Evolutionary conservation across 2,888 invertebrate genomes (phyloP), one percentile per base, ranked within the genome.

Genomic region (Calameuta pallipes): DNA sequence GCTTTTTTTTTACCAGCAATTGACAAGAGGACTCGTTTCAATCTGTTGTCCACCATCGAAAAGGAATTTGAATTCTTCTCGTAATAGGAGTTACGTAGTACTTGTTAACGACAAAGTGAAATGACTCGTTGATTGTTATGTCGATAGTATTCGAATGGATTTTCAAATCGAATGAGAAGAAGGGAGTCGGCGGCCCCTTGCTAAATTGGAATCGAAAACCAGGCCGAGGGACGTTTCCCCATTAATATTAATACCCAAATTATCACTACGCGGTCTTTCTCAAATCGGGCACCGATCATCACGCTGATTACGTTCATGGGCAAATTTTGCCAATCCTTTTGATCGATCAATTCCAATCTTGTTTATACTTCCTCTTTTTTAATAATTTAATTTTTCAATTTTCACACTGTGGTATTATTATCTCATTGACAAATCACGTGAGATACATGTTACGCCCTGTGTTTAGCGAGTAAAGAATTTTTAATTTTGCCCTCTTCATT

Each of bases 161-260:
- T 34, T 71, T 34, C 35, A 71, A 34, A 11, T 12, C 31, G 12
- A 37, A 36, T 37, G 76, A 76, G 35, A 34, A 70, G 73, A 13
- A 76, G 73, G 23, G 35, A 37, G 15, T 15, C 75, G 69, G 69
- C 37, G 77, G 36, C 69, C 73, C 74, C 71, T 71, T 31, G 23
- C 71, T 36, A 35, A 35, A 41, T 56, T 31, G 69, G 30, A 74
- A 23, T 15, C 13, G 56, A 30, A 74, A 23, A 37, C 33, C 33
- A 75, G 41, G 69, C 36, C 70, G 77, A 69, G 73, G 74, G 74
- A 69, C 74, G 34, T 69, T 35, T 74, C 31, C 77, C 31, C 77
- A 77, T 77, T 77, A 75, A 77, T 75, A 77, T 77, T 77, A 77
- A 77, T 77, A 75, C 74, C 36, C 15, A 75, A 68, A 77, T 77